Evolutionary conservation across 2,888 invertebrate species (phyloP), one percentile per base, ranked within the genome.

Genomic region (Hololepta plana): DNA sequence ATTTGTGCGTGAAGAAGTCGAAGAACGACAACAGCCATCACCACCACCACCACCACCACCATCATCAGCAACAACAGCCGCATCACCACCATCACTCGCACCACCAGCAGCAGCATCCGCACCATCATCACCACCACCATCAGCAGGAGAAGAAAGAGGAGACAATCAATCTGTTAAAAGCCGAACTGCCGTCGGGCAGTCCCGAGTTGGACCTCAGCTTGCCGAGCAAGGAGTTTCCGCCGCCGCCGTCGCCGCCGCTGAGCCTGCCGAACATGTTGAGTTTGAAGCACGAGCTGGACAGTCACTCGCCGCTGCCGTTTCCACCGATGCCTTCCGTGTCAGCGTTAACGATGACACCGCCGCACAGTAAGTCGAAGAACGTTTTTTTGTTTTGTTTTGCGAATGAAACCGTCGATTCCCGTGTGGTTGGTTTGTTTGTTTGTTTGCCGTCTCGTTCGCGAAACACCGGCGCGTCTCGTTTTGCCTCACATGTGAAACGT

Each of bases 291-390:
- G 52, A 53, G 35, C 38, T 52, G 35, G 49, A 52, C 28, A 51
- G 42, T 33, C 53, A 51, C 36, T 49, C 50, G 29, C 67, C 67
- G 49, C 58, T 75, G 49, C 67, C 70, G 52, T 79, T 74, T 58
- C 73, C 75, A 35, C 73, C 72, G 30, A 71, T 75, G 59, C 66
- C 73, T 24, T 71, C 75, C 20, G 67, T 76, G 39, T 68, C 75
- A 32, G 76, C 79, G 30, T 58, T 84, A 38, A 69, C 80, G 19
- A 60, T 84, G 47, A 80, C 82, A 39, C 79, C 82, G 42, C 80
- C 82, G 30, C 82, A 84, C 60, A 74, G 72, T 67, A 59, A 75
- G 71, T 72, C 53, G 54, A 47, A 53, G 54, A 47, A 32, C 9
- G 15, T 15, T 20, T 14, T 23, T 10, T 27, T 27, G 9, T n/a